These are phyloP conservation scores for Leptinotarsa rubiginosa DNA, from an alignment of 2,888 invertebrate species.

Conservation along the genomic window DNA sequence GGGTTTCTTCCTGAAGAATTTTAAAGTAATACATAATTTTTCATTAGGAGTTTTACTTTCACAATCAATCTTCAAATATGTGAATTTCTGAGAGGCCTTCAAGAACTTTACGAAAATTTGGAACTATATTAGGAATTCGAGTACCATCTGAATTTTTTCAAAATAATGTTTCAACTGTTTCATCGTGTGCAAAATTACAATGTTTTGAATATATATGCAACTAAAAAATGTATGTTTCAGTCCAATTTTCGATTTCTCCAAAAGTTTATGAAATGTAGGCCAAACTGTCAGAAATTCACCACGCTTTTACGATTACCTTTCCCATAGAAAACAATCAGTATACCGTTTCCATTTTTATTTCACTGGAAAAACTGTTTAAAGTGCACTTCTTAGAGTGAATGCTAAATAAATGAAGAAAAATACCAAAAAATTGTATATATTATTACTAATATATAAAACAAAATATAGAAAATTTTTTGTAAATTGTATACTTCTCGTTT, in stretches of 20 bases:
- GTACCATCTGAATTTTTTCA: neutral
- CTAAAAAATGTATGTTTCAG: neutral
- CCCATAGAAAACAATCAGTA: slow-evolving; percentile 30
- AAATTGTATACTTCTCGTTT: slow-evolving; percentile 48
- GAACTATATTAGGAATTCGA: too few species aligned
- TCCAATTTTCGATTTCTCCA: neutral
- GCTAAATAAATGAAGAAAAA: slow-evolving; percentile 43
- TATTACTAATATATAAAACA: slow-evolving; percentile 45
- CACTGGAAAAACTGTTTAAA: slow-evolving; percentile 52
- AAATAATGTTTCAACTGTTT: neutral
- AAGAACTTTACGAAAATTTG: neutral
- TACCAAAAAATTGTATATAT: slow-evolving; percentile 56
- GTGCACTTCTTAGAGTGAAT: slow-evolving; percentile 56
- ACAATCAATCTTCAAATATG: neutral
- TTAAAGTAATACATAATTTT: slow-evolving; percentile 7
- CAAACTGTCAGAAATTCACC: slow-evolving; percentile 29
- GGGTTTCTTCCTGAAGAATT: slow-evolving; percentile 18
- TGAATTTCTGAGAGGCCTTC: neutral
- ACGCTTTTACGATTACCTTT: slow-evolving; percentile 34
- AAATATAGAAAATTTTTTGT: slow-evolving; percentile 49
- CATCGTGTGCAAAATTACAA: neutral
- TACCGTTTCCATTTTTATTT: slow-evolving; percentile 41
- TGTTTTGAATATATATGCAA: neutral
- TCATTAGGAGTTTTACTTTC: slow-evolving; percentile 9
- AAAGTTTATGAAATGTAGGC: neutral